Evolutionary conservation across 2,797 vertebrate genomes (phyloP).

Genomic region (Spheniscus humboldti): DNA sequence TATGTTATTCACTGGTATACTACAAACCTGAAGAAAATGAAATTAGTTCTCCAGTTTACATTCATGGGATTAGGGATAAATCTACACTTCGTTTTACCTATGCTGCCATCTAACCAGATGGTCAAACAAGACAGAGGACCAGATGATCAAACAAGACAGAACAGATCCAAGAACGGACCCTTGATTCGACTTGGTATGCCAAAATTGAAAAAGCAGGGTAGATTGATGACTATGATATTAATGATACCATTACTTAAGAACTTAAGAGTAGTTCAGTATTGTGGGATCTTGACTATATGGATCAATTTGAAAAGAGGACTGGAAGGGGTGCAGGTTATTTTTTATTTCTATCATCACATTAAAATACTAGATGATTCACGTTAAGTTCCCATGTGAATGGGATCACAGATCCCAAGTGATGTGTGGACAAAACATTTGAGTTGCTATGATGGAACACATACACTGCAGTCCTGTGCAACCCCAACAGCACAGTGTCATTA

Average conservation of each 20-base stretch:
- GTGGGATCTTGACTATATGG: not conserved
- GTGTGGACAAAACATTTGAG: not conserved
- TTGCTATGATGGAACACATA: not conserved
- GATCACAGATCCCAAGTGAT: not conserved
- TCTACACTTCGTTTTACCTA: not conserved
- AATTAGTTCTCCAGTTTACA: not conserved
- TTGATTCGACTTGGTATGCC: not conserved
- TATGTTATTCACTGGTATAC: not conserved
- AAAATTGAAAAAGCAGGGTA: not conserved
- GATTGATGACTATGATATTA: not conserved
- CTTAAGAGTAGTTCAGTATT: not conserved
- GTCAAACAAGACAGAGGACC: not conserved
- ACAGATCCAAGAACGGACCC: not conserved
- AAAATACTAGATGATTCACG: not conserved
- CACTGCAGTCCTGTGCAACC: not conserved
- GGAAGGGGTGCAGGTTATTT: not conserved
- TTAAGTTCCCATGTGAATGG: not conserved
- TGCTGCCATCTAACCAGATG: not conserved
- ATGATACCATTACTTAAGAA: not conserved
- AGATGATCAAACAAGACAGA: not conserved
- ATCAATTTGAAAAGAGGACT: not conserved
- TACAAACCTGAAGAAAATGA: not conserved
- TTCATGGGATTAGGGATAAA: not conserved
- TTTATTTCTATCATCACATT: not conserved
- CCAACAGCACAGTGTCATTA: not conserved